Conservation (phyloP, 1,140 invertebrate species). For the Calosoma granatense region DNA sequence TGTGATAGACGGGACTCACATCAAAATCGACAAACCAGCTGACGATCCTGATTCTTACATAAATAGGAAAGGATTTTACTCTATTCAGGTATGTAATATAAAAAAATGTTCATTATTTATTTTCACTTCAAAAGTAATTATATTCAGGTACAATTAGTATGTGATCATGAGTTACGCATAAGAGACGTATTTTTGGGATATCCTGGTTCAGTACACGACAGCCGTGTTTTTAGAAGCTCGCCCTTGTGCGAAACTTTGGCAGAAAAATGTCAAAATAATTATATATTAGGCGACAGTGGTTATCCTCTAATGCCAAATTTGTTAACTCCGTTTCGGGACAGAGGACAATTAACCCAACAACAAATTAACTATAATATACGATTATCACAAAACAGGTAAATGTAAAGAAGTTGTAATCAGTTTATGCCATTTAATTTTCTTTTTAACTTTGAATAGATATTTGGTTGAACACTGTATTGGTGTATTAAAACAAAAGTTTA, state of each 20-base stretch:
- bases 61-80: conserved; percentile 22
- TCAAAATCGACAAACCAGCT: conserved; percentile 21
- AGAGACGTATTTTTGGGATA: conserved; percentile 21
- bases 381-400: conserved; percentile 12
- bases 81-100: conserved; percentile 20
- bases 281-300: conserved; percentile 15
- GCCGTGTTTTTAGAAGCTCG: conserved; percentile 19
- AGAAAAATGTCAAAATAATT: conserved; percentile 13
- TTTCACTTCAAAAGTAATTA: conserved; percentile 8
- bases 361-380: conserved; percentile 15
- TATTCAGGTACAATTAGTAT: conserved; percentile 19
- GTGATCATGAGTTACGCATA: conserved; percentile 17
- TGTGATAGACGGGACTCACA: conserved; percentile 24
- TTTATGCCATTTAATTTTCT: background rate
- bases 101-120: conserved; percentile 2
- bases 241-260: conserved; percentile 9
- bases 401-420: background rate
- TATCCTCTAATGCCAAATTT: conserved; percentile 14
- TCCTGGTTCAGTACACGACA: conserved; percentile 24
- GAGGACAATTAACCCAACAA: conserved; percentile 1
- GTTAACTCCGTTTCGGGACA: conserved; percentile 16
- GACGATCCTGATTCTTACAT: conserved; percentile 23
- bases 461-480: conserved; percentile 19
- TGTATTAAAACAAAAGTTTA: conserved; percentile 16
- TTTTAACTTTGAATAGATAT: conserved; percentile 9